Evolutionary conservation across 2,113 vertebrate genomes (phyloP).

Genomic region (Caloenas nicobarica): DNA sequence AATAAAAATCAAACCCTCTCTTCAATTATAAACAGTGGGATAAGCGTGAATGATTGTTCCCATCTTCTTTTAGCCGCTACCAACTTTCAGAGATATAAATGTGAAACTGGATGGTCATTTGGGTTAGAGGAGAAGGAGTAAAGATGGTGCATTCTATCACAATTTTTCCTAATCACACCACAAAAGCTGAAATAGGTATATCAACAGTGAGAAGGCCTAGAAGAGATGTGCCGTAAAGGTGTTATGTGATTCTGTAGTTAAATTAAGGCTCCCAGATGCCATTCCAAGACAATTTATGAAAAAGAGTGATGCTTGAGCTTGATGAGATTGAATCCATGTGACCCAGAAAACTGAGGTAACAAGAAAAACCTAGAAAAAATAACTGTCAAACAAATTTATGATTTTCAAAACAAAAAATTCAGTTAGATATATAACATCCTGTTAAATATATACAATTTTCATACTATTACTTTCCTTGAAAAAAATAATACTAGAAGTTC

Average conservation of each 20-base stretch:
- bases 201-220: background rate
- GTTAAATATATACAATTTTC: background rate
- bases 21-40: background rate
- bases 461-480: background rate
- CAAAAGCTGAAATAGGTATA: background rate
- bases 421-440: background rate
- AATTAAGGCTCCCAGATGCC: background rate
- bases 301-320: background rate
- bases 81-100: background rate
- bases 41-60: background rate
- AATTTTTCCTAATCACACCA: background rate
- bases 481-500: background rate
- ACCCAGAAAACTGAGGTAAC: background rate
- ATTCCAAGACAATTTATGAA: background rate
- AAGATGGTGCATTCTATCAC: background rate
- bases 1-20: background rate
- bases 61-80: background rate
- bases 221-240: background rate
- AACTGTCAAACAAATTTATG: background rate
- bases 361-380: background rate
- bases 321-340: background rate
- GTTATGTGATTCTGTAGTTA: accelerated
- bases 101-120: background rate
- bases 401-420: background rate
- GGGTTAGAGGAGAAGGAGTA: background rate